Percentiles rank a stretch among this genome's conserved stretches.
These are phyloP conservation scores for Gavia stellata DNA, from an alignment of 2,113 vertebrate genomes.

Conservation along the genomic window DNA sequence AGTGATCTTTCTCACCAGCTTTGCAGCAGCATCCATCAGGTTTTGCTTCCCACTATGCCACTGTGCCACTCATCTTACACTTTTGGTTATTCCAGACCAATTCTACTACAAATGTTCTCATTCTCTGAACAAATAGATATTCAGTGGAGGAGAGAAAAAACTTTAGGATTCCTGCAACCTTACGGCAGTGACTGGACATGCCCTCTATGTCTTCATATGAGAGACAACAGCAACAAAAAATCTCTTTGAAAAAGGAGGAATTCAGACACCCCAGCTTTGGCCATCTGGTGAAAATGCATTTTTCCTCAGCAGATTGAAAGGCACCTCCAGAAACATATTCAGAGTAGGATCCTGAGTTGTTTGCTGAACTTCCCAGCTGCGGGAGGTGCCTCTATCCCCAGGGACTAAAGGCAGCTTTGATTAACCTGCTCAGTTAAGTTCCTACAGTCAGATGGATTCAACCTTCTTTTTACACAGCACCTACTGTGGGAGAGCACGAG, in stretches of 20 bases:
- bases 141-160: background rate
- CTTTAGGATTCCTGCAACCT: background rate
- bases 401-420: background rate
- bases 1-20: background rate
- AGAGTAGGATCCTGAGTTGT: background rate
- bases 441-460: background rate
- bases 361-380: background rate
- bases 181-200: background rate
- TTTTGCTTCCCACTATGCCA: background rate
- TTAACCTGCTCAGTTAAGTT: background rate
- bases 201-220: background rate
- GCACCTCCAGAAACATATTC: background rate
- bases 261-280: background rate
- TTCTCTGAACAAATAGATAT: background rate
- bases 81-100: background rate
- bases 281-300: background rate
- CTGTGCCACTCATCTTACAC: background rate
- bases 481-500: background rate
- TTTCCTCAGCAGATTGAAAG: background rate
- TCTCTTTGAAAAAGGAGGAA: background rate
- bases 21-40: background rate
- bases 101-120: background rate
- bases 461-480: background rate
- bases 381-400: background rate
- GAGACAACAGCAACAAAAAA: background rate